phyloP scores from a whole-genome alignment of 2,797 vertebrate genomes.

The Taeniopygia guttata region DNA sequence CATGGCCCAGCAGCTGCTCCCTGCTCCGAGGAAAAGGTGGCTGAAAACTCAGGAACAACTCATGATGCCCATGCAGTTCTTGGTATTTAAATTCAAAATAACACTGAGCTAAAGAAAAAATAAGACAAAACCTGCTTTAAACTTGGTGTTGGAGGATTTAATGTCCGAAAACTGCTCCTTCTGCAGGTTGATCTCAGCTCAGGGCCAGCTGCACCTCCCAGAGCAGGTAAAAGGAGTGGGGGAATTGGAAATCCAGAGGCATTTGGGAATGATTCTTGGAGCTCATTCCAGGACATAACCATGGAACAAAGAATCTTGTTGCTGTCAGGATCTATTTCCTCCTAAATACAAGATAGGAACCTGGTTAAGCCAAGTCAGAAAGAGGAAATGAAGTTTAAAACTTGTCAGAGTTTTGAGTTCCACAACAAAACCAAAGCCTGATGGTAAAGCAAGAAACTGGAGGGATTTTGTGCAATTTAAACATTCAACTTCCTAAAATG shows the following conservation, averaged over 20 bases:
- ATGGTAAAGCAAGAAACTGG: background rate
- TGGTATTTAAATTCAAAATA: background rate
- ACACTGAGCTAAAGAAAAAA: background rate
- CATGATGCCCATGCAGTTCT: accelerated
- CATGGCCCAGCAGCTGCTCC: background rate
- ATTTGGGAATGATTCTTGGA: background rate
- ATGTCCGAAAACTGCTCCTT: background rate
- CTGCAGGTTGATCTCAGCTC: accelerated
- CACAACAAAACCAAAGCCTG: background rate
- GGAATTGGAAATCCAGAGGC: background rate
- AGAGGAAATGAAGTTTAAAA: background rate
- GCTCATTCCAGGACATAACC: background rate
- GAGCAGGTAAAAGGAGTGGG: background rate
- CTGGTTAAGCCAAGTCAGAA: background rate
- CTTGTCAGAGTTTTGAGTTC: background rate
- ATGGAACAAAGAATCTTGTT: accelerated
- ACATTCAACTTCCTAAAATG: background rate
- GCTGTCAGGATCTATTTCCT: background rate
- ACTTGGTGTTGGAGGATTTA: background rate
- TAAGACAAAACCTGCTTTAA: background rate
- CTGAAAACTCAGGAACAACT: background rate
- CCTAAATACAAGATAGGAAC: background rate
- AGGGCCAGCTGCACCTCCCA: background rate
- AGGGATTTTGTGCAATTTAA: background rate
- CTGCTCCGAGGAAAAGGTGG: background rate